These are phyloP conservation scores for Papilio polytes DNA, from an alignment of 1,140 invertebrate genomes.

Conservation along the genomic window DNA sequence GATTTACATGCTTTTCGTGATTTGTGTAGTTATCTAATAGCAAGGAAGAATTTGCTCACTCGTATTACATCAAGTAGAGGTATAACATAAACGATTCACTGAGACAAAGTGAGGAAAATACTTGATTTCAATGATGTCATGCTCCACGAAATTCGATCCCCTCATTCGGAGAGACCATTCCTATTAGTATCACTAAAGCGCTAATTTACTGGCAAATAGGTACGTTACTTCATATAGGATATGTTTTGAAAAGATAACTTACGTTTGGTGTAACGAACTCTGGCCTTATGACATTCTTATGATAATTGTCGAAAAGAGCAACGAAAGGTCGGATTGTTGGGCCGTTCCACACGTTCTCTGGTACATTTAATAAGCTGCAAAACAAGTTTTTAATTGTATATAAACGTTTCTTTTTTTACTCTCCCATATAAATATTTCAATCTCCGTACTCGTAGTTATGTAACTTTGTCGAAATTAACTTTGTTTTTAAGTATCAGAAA, in stretches of 20 bases:
- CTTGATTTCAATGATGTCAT: slow-evolving; percentile 27
- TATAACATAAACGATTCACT: slow-evolving; percentile 6
- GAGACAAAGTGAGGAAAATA: background rate
- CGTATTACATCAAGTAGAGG: background rate
- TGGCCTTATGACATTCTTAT: slow-evolving; percentile 79
- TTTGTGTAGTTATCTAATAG: background rate
- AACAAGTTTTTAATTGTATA: slow-evolving; percentile 24
- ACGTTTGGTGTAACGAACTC: slow-evolving; percentile 79
- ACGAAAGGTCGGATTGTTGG: slow-evolving; percentile 77
- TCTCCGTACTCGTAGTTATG: background rate
- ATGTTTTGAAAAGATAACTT: slow-evolving; percentile 53
- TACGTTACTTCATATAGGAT: background rate
- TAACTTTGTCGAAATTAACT: background rate
- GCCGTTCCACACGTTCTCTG: slow-evolving; percentile 78
- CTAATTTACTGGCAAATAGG: background rate
- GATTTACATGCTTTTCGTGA: background rate
- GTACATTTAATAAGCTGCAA: slow-evolving; percentile 70
- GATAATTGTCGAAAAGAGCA: slow-evolving; percentile 79
- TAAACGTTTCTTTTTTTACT: background rate
- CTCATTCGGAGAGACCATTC: background rate
- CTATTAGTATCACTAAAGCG: background rate
- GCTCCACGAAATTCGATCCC: slow-evolving; percentile 12
- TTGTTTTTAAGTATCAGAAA: background rate
- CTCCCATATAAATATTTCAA: background rate
- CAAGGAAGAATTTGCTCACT: background rate